A percentile compares a stretch with the other conserved stretches of the same genome.
phyloP scores from a whole-genome alignment of 2,888 invertebrate genomes.

The Xestia xanthographa region DNA sequence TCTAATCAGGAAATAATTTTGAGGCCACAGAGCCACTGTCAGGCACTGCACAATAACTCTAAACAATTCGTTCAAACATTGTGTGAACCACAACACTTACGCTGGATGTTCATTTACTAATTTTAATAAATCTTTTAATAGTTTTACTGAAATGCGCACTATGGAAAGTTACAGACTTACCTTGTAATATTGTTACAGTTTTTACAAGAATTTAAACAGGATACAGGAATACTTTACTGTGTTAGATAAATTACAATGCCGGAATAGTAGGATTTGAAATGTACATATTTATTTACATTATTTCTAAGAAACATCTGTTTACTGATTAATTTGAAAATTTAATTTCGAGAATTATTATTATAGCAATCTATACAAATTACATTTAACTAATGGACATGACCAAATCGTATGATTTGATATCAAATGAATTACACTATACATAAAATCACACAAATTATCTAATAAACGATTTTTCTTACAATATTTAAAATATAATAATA shows the following conservation, averaged over 20 bases:
- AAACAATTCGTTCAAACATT: background rate
- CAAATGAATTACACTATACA: constrained; percentile 64
- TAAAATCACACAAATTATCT: constrained; percentile 68
- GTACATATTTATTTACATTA: constrained; percentile 63
- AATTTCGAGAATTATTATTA: constrained; percentile 35
- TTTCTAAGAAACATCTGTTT: constrained; percentile 30
- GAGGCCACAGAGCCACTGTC: background rate
- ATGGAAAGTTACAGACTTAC: constrained; percentile 14
- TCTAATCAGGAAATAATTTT: background rate
- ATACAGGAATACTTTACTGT: constrained; percentile 19
- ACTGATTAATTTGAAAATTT: constrained; percentile 18
- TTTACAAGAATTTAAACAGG: constrained; percentile 40
- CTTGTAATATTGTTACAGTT: constrained; percentile 24
- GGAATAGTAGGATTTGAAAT: constrained; percentile 47
- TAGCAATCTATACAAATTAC: constrained; percentile 59
- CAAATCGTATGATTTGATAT: constrained; percentile 67
- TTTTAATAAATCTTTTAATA: no score
- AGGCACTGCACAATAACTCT: background rate
- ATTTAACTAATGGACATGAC: constrained; percentile 69
- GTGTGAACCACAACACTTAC: background rate
- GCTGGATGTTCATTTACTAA: background rate
- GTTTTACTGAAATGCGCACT: background rate
- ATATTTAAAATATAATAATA: constrained; percentile 55
- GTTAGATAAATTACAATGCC: constrained; percentile 36
- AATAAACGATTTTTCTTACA: constrained; percentile 60